These are phyloP conservation scores for Drosophila vallismaia DNA, from an alignment of 2,888 invertebrate genomes.

Conservation along the genomic window DNA sequence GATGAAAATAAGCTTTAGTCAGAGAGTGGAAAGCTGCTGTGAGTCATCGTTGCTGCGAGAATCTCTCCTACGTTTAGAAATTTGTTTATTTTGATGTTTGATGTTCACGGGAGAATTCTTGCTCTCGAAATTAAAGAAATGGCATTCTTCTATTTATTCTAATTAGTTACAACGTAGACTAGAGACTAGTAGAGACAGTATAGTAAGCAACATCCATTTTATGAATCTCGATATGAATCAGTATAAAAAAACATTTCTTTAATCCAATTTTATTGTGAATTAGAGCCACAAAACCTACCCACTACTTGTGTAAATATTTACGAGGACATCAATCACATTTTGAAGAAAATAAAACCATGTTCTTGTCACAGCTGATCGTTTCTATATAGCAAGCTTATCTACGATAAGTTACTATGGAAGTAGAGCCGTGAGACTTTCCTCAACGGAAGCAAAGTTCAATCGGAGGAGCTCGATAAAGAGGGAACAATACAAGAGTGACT, in stretches of 20 bases:
- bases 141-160: background rate
- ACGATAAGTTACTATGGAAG: background rate
- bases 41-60: conserved; percentile 19
- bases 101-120: background rate
- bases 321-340: conserved; percentile 1
- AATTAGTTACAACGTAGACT: background rate
- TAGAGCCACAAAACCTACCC: background rate
- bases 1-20: conserved; percentile 31
- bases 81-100: conserved; percentile 5
- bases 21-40: conserved; percentile 23
- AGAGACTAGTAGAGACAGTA: background rate
- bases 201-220: background rate
- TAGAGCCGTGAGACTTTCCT: conserved; percentile 10
- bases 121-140: background rate
- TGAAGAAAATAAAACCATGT: conserved; percentile 6
- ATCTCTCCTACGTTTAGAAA: conserved; percentile 4
- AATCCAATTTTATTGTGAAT: background rate
- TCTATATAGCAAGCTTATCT: conserved; percentile 11
- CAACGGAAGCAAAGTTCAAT: conserved; percentile 32
- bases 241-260: conserved; percentile 4
- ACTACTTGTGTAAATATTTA: conserved; percentile 13
- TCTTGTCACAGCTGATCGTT: conserved; percentile 16
- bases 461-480: conserved; percentile 26
- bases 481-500: conserved; percentile 4
- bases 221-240: background rate